Evolutionary conservation across 2,888 invertebrate species (phyloP).

Genomic region (Lasioglossum calceatum): DNA sequence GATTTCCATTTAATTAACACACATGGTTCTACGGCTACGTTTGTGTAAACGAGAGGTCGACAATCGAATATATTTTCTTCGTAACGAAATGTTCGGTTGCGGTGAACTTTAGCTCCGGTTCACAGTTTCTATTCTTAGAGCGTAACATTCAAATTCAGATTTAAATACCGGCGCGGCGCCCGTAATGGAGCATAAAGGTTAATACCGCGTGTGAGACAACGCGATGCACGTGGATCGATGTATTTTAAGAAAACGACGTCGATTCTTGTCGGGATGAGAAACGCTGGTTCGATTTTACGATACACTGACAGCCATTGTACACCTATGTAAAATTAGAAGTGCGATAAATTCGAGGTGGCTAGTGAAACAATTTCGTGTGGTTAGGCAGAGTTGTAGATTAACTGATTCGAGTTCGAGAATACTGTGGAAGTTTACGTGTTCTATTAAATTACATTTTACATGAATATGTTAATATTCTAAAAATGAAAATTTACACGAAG

Average conservation of each 20-base stretch:
- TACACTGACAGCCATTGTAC: not conserved
- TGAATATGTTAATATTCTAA: not conserved
- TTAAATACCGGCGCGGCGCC: not conserved
- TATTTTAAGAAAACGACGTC: slow-evolving; percentile 4
- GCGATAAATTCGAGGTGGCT: not conserved
- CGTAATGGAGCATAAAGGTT: slow-evolving; percentile 1
- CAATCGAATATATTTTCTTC: not conserved
- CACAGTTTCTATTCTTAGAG: not conserved
- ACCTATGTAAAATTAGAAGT: slow-evolving; percentile 1
- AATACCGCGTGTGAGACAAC: not conserved
- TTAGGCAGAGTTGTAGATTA: not conserved
- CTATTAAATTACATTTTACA: not conserved
- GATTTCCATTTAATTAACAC: not conserved
- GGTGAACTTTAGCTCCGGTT: not conserved
- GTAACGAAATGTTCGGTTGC: not conserved
- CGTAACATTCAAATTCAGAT: slow-evolving; percentile 9
- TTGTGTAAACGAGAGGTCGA: not conserved
- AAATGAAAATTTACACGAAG: not conserved
- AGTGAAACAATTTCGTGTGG: not conserved
- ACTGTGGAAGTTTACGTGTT: not conserved
- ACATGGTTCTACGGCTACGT: not conserved
- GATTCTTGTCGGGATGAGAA: not conserved
- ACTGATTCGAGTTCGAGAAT: not conserved
- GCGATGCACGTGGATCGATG: not conserved
- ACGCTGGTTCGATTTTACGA: not conserved